Conservation (phyloP, 2,888 invertebrate species). For the Melipona beecheii region DNA sequence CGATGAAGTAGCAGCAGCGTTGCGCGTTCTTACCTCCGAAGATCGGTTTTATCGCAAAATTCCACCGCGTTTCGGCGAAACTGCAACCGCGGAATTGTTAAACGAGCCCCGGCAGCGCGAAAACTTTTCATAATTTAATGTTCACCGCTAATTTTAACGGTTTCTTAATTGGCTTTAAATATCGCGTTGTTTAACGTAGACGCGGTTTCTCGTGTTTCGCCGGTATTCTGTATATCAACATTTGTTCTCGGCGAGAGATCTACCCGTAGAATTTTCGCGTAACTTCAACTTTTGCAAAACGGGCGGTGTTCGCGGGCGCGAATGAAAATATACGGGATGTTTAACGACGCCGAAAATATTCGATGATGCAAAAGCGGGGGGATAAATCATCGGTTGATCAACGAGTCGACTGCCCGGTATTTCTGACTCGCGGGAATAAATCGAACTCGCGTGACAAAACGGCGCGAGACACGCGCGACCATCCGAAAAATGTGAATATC, state of each 20-base stretch:
- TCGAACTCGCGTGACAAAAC: background rate
- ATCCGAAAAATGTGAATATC: conserved; percentile 13
- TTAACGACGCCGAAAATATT: conserved; percentile 27
- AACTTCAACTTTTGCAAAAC: conserved; percentile 4
- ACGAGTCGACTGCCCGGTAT: background rate
- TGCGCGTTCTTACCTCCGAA: background rate
- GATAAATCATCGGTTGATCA: conserved; percentile 30
- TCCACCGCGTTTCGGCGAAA: background rate
- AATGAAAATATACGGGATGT: conserved; percentile 21
- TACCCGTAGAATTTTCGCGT: background rate
- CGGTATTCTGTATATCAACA: background rate
- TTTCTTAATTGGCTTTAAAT: conserved; percentile 6
- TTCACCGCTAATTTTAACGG: conserved; percentile 9
- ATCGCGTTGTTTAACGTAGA: background rate
- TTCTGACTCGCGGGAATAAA: background rate
- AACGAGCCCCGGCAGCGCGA: background rate
- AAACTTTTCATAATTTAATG: conserved; percentile 4
- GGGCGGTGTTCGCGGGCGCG: background rate
- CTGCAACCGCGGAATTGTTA: background rate
- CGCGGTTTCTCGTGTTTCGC: background rate
- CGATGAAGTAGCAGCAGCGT: background rate
- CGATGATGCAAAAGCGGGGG: conserved; percentile 6
- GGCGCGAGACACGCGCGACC: background rate
- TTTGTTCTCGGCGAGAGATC: background rate
- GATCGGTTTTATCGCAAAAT: background rate